These are phyloP conservation scores for Pomatorhinus ruficollis DNA, from an alignment of 2,113 vertebrate genomes.

Conservation along the genomic window DNA sequence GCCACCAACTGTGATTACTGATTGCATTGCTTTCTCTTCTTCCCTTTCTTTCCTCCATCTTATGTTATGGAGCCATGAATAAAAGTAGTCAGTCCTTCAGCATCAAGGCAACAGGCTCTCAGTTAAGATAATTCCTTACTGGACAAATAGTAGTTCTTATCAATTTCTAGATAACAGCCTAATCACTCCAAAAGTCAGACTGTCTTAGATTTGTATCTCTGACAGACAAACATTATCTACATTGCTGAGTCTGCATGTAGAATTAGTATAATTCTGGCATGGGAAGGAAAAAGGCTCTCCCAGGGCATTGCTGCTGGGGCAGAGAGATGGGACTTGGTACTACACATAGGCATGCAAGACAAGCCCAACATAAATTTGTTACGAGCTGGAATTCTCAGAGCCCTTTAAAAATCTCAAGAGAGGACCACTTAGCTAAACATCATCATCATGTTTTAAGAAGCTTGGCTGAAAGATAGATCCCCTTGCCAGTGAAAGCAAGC, in stretches of 20 bases:
- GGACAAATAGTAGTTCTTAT: not conserved
- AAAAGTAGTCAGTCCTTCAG: not conserved
- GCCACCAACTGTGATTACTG: not conserved
- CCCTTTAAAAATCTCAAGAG: not conserved
- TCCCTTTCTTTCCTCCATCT: not conserved
- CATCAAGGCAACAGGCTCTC: not conserved
- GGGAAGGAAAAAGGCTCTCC: not conserved
- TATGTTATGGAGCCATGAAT: not conserved
- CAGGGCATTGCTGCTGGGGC: not conserved
- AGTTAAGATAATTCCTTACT: not conserved
- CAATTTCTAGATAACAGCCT: not conserved
- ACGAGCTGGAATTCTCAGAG: not conserved
- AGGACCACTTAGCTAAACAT: conserved; percentile 15
- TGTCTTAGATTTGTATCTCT: not conserved
- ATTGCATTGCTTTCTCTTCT: not conserved
- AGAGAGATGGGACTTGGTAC: not conserved
- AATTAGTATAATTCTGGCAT: not conserved
- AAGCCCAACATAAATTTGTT: not conserved
- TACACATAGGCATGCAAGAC: not conserved
- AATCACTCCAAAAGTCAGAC: not conserved
- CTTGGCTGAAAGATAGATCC: conserved; percentile 4
- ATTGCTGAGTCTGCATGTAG: not conserved
- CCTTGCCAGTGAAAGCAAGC: conserved; percentile 22
- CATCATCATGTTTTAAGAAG: conserved; percentile 21
- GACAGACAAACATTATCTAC: not conserved